Conservation (phyloP, 2,888 invertebrate genomes). For the Tenthredo scrophulariae region DNA sequence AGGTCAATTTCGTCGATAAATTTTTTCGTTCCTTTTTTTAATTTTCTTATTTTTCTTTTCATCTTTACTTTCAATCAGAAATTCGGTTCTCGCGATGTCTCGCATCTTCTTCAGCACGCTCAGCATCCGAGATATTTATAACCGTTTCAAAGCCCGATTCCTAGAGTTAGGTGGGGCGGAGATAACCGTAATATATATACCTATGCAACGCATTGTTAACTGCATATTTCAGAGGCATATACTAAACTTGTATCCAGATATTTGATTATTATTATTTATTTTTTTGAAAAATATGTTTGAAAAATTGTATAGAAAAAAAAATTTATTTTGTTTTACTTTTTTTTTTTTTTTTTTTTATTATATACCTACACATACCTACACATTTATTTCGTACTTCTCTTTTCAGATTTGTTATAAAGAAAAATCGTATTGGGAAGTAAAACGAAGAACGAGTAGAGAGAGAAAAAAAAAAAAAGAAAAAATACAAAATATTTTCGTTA, state of each 20-base stretch:
- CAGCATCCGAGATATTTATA: not conserved
- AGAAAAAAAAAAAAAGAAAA: not conserved
- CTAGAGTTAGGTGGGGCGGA: slow-evolving; percentile 30
- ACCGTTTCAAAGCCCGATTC: slow-evolving; percentile 30
- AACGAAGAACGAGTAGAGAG: not conserved
- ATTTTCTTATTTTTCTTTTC: no score
- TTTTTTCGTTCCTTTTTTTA: not conserved
- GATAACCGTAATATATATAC: not conserved
- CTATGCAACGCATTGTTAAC: not conserved
- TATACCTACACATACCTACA: not conserved
- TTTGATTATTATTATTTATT: no score
- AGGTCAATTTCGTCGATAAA: not conserved
- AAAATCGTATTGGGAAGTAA: not conserved
- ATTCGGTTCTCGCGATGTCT: not conserved
- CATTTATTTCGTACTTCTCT: not conserved
- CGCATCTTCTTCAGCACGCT: not conserved
- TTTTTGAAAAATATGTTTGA: no score
- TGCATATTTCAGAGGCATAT: not conserved
- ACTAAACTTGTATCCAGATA: no score
- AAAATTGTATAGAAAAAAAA: no score
- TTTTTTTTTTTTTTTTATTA: no score
- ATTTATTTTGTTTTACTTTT: no score
- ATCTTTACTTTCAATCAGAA: not conserved
- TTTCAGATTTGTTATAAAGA: not conserved
- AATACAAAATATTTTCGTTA: not conserved